phyloP scores from a whole-genome alignment of 2,797 vertebrate genomes.

The Myotis planiceps region DNA sequence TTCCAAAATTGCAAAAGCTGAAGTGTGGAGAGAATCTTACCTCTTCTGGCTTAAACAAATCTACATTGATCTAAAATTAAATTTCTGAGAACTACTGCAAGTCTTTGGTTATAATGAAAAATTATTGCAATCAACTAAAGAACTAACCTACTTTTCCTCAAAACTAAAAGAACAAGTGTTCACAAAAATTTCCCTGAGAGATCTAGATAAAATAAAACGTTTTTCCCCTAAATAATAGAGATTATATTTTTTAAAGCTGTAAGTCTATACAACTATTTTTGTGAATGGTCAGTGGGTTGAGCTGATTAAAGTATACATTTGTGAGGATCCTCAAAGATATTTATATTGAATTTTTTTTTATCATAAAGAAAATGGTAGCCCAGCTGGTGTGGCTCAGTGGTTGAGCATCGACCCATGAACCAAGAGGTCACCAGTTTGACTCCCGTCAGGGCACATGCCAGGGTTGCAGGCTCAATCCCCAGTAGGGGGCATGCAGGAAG shows the following conservation, averaged over 20 bases:
- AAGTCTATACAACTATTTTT: background rate
- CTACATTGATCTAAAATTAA: slow-evolving; percentile 31
- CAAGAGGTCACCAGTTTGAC: too few species aligned
- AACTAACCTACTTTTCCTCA: slow-evolving; percentile 6
- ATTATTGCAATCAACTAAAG: background rate
- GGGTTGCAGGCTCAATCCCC: too few species aligned
- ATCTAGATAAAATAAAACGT: background rate
- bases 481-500: too few species aligned
- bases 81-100: background rate
- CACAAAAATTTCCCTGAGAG: background rate
- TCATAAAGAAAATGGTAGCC: background rate
- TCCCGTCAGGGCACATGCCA: too few species aligned
- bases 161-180: background rate
- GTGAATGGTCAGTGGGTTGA: background rate
- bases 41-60: slow-evolving; percentile 7
- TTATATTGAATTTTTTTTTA: background rate
- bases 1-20: background rate
- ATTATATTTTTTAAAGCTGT: background rate
- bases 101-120: slow-evolving; percentile 46
- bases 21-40: background rate
- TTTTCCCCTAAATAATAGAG: background rate
- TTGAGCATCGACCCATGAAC: too few species aligned
- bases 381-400: too few species aligned
- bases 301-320: background rate
- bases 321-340: background rate